Percentiles rank a stretch among this genome's conserved stretches.
Conservation (phyloP, 2,797 vertebrate genomes). For the Takifugu rubripes region DNA sequence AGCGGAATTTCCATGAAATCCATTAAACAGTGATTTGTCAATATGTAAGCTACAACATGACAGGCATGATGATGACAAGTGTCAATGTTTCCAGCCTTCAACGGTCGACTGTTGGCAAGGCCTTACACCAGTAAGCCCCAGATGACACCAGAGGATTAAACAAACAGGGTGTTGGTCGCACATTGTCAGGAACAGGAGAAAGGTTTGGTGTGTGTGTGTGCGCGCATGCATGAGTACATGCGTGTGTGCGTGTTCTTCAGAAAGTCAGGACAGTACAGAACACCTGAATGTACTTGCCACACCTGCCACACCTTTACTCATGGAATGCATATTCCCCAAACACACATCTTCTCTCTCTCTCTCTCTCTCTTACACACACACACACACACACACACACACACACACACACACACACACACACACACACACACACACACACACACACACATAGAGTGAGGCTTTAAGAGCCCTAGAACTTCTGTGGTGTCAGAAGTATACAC, state of each 20-base stretch:
- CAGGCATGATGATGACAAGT: not conserved
- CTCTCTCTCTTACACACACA: not conserved
- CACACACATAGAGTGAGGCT: too few relatives aligned
- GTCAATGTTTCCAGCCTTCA: slow-evolving; percentile 18
- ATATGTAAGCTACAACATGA: slow-evolving; percentile 1
- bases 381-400: slow-evolving; percentile 15
- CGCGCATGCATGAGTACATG: not conserved
- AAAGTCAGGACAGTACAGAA: slow-evolving; percentile 50
- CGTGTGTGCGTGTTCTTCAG: slow-evolving; percentile 4
- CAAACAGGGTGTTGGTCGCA: slow-evolving; percentile 60
- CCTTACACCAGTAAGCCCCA: slow-evolving; percentile 51
- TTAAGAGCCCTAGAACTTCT: not conserved
- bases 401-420: slow-evolving; percentile 34
- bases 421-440: slow-evolving; percentile 1
- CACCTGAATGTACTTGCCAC: slow-evolving; percentile 60
- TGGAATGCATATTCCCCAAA: slow-evolving; percentile 53
- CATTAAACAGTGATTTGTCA: slow-evolving; percentile 39
- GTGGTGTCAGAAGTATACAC: not conserved
- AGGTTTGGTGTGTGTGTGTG: slow-evolving; percentile 33
- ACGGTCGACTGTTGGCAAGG: slow-evolving; percentile 38
- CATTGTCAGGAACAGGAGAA: slow-evolving; percentile 47
- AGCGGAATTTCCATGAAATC: slow-evolving; percentile 44
- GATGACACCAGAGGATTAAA: slow-evolving; percentile 52
- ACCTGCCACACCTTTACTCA: slow-evolving; percentile 67
- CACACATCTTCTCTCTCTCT: slow-evolving; percentile 29